Evolutionary conservation across 2,113 vertebrate species (phyloP).

Genomic region (Rissa tridactyla): DNA sequence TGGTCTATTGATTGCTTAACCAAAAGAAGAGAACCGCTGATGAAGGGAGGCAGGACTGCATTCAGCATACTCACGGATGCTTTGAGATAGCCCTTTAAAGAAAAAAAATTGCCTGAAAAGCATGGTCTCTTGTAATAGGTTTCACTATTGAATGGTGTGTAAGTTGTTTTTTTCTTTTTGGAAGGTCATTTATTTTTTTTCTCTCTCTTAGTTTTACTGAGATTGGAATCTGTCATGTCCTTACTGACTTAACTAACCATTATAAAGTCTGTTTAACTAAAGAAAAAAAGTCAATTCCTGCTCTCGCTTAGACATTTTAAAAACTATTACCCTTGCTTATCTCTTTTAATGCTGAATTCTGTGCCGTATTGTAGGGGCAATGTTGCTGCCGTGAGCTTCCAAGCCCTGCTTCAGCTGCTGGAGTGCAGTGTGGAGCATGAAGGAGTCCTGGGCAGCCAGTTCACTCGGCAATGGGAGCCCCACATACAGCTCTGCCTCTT

Average conservation of each 20-base stretch:
- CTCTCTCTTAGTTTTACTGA: background rate
- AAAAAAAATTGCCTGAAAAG: background rate
- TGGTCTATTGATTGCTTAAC: background rate
- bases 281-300: background rate
- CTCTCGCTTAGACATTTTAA: background rate
- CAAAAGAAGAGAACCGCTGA: background rate
- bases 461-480: rapidly evolving
- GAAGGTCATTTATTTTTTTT: background rate
- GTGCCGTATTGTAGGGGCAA: rapidly evolving
- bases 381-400: background rate
- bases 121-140: background rate
- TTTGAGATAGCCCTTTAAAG: background rate
- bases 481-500: background rate
- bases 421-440: background rate
- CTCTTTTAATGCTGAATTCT: background rate
- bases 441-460: too few relatives aligned
- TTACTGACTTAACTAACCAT: background rate
- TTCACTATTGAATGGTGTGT: background rate
- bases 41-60: background rate
- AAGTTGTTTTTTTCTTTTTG: background rate
- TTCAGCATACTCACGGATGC: rapidly evolving
- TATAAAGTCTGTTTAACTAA: background rate
- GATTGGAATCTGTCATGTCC: background rate
- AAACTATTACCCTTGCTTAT: background rate
- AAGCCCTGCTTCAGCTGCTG: background rate